Base-by-base conservation (phyloP, 2,113 vertebrate genomes). In the Tenrec ecaudatus region DNA sequence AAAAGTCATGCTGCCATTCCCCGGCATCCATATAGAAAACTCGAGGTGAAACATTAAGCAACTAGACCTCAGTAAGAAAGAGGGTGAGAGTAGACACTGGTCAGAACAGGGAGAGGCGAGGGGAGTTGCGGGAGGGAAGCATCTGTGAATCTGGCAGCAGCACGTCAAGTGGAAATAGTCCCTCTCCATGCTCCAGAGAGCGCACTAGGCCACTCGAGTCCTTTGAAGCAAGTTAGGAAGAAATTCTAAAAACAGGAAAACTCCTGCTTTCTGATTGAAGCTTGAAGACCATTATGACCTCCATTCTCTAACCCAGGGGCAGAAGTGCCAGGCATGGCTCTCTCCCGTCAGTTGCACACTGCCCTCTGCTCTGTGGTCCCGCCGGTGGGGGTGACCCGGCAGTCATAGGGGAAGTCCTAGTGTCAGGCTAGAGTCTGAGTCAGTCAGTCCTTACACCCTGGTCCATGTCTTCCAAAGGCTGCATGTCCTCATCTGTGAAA, bases 141-240 rank as follows among this genome's bases (percentile, higher is more conserved):
- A 78, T 85, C 17, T 90, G 66, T 91, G 22, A 76, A 78, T 85
- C 80, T 89, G 31, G 89, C 31, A 83, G 38, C 78, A 47, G 66
- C 57, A 83, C 84, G 88, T 86, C 75, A 80, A 81, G 62, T 77
- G 82, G 47, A 53, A 53, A 53, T 53, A 53, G 47, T 53, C 47
- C 47, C 14, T 57, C 66, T 82, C 25, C 66, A 71, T 36, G 62
- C 53, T 58, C 85, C 64, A 11, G 3, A 71, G 23, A 87, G 17
- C 9, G 73, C 17, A 62, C 47, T 85, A 43, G 84, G 78, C 68
- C 77, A 43, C 82, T 79, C 12, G 47, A 73, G 40, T 29, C 82
- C 33, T 88, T 58, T 68, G 64, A 5, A 81, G 36, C 29, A 62
- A 69, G 7, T 29, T 66, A 57, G 38, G 47, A 75, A 91, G 88